phyloP scores from a whole-genome alignment of 2,113 vertebrate species.

The Cettia cetti region DNA sequence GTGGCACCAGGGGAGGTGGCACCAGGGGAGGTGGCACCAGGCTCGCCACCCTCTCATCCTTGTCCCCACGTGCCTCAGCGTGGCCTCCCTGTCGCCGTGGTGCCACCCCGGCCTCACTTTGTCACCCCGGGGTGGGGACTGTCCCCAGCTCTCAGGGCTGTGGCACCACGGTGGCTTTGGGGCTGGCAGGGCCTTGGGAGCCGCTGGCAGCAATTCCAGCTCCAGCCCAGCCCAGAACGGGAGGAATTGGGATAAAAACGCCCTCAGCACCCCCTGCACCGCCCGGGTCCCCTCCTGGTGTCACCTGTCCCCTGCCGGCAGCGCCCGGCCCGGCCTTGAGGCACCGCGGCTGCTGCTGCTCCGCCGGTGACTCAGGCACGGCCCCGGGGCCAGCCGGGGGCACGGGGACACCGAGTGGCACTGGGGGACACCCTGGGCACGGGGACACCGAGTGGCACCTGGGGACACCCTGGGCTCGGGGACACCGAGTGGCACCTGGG shows the following conservation, averaged over 20 bases:
- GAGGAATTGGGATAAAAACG: neutral
- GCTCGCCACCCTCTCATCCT: rapidly evolving
- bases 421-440: no score
- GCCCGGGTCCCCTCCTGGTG: rapidly evolving
- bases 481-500: no score
- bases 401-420: neutral
- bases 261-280: neutral
- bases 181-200: rapidly evolving
- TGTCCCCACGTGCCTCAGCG: rapidly evolving
- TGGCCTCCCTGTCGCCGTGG: rapidly evolving
- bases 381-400: neutral
- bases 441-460: no score
- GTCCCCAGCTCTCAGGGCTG: rapidly evolving
- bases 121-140: rapidly evolving
- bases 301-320: rapidly evolving
- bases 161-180: neutral
- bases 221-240: neutral
- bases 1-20: neutral
- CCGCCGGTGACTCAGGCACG: neutral
- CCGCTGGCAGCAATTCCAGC: rapidly evolving
- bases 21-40: neutral
- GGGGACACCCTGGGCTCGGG: no score
- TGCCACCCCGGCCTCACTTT: rapidly evolving
- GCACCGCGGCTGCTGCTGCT: neutral
- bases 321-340: neutral